phyloP scores from a whole-genome alignment of 2,797 vertebrate species.

The Pseudochirops corinnae region DNA sequence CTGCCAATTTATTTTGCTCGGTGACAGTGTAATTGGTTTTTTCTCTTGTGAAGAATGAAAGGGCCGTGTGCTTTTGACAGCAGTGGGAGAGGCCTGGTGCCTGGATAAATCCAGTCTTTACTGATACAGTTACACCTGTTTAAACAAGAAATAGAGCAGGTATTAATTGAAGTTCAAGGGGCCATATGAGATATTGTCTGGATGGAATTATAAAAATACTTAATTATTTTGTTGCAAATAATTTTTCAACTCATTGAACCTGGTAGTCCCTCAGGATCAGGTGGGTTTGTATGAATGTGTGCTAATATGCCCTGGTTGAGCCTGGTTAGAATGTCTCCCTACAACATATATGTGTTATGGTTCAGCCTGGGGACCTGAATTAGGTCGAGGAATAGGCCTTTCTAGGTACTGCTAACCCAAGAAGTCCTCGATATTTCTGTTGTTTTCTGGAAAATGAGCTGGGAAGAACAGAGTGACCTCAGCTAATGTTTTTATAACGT shows the following conservation, averaged over 20 bases:
- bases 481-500: background rate
- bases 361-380: background rate
- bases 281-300: conserved; percentile 23
- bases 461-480: background rate
- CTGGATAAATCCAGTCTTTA: conserved; percentile 70
- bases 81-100: conserved; percentile 69
- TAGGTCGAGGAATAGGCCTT: background rate
- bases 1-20: conserved; percentile 72
- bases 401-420: background rate
- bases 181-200: conserved; percentile 68
- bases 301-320: background rate
- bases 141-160: conserved; percentile 79
- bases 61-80: conserved; percentile 63
- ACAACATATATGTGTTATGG: background rate
- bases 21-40: conserved; percentile 75
- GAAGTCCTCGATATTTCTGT: background rate
- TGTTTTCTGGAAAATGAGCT: background rate
- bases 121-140: conserved; percentile 80
- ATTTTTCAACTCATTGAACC: conserved; percentile 54
- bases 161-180: conserved; percentile 79
- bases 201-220: conserved; percentile 77
- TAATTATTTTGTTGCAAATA: conserved; percentile 76
- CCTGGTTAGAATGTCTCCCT: background rate
- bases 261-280: conserved; percentile 18
- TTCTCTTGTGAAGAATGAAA: conserved; percentile 72